Evolutionary conservation across 2,888 invertebrate species (phyloP).

Genomic region (Lampropteryx suffumata): DNA sequence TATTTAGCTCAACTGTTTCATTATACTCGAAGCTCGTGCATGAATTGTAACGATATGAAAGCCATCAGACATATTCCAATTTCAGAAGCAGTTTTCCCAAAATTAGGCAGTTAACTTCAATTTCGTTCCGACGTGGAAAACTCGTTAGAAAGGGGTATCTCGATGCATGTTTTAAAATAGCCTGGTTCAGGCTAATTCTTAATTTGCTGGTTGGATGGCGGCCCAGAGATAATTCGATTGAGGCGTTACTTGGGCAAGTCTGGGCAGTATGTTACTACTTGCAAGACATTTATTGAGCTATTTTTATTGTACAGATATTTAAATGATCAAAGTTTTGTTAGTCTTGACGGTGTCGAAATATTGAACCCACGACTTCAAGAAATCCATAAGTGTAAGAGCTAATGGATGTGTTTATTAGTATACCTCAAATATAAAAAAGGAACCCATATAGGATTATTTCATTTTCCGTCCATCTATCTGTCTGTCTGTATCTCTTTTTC

Average conservation of each 20-base stretch:
- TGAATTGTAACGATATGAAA: neutral
- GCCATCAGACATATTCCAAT: constrained; percentile 11
- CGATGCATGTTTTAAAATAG: constrained; percentile 81
- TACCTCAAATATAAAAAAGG: too few relatives aligned
- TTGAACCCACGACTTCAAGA: too few relatives aligned
- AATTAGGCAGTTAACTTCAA: constrained; percentile 24
- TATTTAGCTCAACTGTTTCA: neutral
- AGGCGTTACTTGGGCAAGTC: constrained; percentile 38
- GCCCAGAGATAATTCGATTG: constrained; percentile 71
- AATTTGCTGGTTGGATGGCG: constrained; percentile 79
- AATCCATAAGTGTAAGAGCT: too few relatives aligned
- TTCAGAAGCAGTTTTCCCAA: constrained; percentile 17
- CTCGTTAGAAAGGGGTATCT: constrained; percentile 74
- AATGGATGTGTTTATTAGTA: too few relatives aligned
- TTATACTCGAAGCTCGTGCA: neutral
- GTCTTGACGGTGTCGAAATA: too few relatives aligned
- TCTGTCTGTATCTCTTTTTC: too few relatives aligned
- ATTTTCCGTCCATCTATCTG: too few relatives aligned
- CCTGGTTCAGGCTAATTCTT: constrained; percentile 78
- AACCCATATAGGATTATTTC: too few relatives aligned
- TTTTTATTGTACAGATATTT: too few relatives aligned
- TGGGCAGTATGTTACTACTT: constrained; percentile 15
- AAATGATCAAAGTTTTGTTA: too few relatives aligned
- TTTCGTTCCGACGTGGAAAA: constrained; percentile 40
- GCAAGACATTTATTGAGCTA: too few relatives aligned